Base-by-base conservation (phyloP, 2,797 vertebrate species). In the Microchirus variegatus region DNA sequence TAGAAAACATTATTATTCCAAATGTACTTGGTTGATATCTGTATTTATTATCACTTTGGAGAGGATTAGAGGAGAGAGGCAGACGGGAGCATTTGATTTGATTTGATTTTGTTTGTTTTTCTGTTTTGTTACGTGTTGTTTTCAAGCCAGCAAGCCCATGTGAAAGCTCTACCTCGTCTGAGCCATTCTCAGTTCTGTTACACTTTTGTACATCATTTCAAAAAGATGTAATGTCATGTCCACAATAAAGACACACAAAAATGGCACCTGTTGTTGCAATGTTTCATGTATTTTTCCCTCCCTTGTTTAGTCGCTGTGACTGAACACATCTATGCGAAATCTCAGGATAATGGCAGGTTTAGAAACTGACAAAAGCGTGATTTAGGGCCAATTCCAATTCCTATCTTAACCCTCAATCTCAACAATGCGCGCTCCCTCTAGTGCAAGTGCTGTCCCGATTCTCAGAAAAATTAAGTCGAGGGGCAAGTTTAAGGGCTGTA, bases 81-180 rank as follows among this genome's bases (percentile, higher is more conserved):
- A 76, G 89, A 82, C 85, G 70, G 73, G 63, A 69, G 70, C 16
- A 61, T 88, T 85, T 88, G 89, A 91, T 83, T 82, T 81, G 63
- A 80, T 91, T 92, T 42, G 74, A 75, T 79, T 42, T 54, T 77
- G 71, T 71, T 64, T 73, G 11, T 40, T 40, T 4, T 19, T 40
- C 78, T 63, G 53, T 84, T 83, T 90, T 88, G 82, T 90, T 88
- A 85, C 88, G 90, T 93, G 75, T 93, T 89, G 92, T 89, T 90
- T 93, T 92, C 89, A 91, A 93, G 94, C 94, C 95, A 94, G 95
- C 94, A 93, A 88, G 85, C 93, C 89, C 92, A 88, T 83, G 88
- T 92, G 91, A 93, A 94, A 92, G 91, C 95, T 95, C 95, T 96
- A 96, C 96, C 96, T 98, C 95, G 94, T 85, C 93, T 93, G 87